A percentile compares a stretch with the other conserved stretches of the same genome.
These are phyloP conservation scores for Lagodon rhomboides DNA, from an alignment of 2,797 vertebrate species.

Conservation along the genomic window DNA sequence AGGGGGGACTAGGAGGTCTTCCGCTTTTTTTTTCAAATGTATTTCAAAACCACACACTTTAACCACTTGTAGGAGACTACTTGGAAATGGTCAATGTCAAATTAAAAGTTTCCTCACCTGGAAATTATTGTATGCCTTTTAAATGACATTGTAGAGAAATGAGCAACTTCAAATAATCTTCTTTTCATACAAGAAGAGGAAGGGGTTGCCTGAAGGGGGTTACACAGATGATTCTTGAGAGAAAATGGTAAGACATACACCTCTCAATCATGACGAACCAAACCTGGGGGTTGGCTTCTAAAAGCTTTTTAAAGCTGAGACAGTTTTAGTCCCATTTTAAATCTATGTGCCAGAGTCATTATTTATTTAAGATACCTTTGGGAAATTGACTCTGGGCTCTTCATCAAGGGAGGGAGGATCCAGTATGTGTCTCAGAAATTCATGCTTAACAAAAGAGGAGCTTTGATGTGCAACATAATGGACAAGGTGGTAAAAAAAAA, in stretches of 20 bases:
- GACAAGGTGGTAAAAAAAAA: conserved; percentile 23
- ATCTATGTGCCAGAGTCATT: not conserved
- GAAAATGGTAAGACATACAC: not conserved
- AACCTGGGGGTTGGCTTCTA: not conserved
- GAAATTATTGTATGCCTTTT: not conserved
- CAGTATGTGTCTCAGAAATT: not conserved
- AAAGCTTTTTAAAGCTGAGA: conserved; percentile 1
- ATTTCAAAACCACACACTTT: not conserved
- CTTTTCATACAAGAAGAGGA: not conserved
- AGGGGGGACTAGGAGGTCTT: not conserved
- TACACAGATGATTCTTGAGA: not conserved
- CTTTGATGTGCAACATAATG: conserved; percentile 9
- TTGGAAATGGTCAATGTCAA: not conserved
- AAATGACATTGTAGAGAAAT: conserved; percentile 3
- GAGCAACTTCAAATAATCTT: not conserved
- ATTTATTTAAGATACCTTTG: not conserved
- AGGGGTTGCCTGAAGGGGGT: not conserved
- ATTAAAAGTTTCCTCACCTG: too few relatives aligned
- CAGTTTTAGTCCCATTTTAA: conserved; percentile 17
- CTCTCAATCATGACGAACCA: not conserved
- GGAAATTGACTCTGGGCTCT: not conserved
- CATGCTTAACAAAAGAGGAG: not conserved
- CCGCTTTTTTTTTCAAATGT: not conserved
- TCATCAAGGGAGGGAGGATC: not conserved
- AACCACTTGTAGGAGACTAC: not conserved